A percentile compares a stretch with the other conserved stretches of the same genome.
These are phyloP conservation scores for Hippoglossus stenolepis DNA, from an alignment of 2,113 vertebrate genomes.

Conservation along the genomic window DNA sequence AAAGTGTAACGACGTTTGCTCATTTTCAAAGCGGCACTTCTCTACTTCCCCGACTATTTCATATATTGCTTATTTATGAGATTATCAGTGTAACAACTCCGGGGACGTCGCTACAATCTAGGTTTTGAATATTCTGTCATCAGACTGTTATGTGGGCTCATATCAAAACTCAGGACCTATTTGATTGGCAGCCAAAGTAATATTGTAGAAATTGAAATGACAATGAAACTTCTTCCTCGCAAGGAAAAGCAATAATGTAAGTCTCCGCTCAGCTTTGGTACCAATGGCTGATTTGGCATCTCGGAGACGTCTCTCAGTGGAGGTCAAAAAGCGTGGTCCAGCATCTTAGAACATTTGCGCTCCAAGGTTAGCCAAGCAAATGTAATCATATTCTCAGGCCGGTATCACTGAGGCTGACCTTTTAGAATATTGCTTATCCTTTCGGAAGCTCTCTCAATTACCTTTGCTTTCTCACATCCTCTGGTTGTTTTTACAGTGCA, in stretches of 20 bases:
- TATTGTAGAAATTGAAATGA: constrained; percentile 34
- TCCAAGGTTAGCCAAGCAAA: constrained; percentile 33
- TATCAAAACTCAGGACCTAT: constrained; percentile 13
- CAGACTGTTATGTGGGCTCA: not conserved
- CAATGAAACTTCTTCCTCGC: constrained; percentile 12
- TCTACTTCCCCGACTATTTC: not conserved
- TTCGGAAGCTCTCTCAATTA: constrained; percentile 47
- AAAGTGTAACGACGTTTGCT: not conserved
- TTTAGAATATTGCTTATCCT: constrained; percentile 43
- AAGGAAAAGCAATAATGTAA: constrained; percentile 20
- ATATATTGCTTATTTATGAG: constrained; percentile 10
- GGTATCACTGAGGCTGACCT: constrained; percentile 37
- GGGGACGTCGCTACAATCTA: not conserved
- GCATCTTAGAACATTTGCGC: constrained; percentile 23
- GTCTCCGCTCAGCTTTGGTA: not conserved
- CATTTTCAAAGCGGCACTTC: not conserved
- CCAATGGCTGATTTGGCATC: constrained; percentile 29
- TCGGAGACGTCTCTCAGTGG: not conserved
- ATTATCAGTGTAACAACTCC: constrained; percentile 11
- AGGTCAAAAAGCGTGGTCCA: constrained; percentile 17
- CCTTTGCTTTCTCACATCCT: constrained; percentile 15
- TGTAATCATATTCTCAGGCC: constrained; percentile 28
- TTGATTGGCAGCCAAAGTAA: constrained; percentile 40
- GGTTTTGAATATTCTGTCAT: constrained; percentile 27
- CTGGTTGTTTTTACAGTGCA: not conserved